A percentile compares a stretch with the other conserved stretches of the same genome.
These are phyloP conservation scores for Pseudopipra pipra DNA, from an alignment of 2,113 vertebrate genomes.

Conservation along the genomic window DNA sequence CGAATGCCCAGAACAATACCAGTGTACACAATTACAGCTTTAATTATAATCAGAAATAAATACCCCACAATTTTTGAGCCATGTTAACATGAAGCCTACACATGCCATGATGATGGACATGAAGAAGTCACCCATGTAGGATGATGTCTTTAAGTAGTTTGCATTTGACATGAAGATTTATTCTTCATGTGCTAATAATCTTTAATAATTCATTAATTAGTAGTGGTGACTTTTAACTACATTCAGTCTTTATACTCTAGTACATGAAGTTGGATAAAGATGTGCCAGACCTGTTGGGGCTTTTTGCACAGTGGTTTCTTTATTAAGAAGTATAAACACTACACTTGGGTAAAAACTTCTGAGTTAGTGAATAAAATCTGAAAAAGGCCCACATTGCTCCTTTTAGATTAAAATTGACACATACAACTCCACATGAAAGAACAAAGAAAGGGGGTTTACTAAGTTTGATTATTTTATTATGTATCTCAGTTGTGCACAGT, in stretches of 20 bases:
- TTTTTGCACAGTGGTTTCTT: not conserved
- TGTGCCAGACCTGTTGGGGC: accelerated
- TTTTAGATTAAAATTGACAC: not conserved
- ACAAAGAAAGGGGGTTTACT: not conserved
- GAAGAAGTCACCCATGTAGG: not conserved
- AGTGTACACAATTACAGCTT: not conserved
- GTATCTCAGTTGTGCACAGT: not conserved
- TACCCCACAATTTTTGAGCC: not conserved
- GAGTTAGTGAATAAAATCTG: not conserved
- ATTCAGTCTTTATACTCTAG: not conserved
- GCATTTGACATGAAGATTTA: not conserved
- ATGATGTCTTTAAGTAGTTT: not conserved
- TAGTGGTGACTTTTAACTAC: not conserved
- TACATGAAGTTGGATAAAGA: not conserved
- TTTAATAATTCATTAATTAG: not conserved
- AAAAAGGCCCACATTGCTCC: not conserved
- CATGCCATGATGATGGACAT: not conserved
- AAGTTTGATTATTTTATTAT: not conserved
- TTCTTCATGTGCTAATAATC: not conserved
- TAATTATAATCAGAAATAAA: not conserved
- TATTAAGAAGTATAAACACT: not conserved
- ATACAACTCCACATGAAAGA: not conserved
- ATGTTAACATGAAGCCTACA: not conserved
- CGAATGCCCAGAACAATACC: not conserved
- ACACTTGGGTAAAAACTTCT: not conserved